Percentiles rank a stretch among this genome's conserved stretches.
Conservation (phyloP, 2,797 vertebrate species). For the Onychomys leucogaster region DNA sequence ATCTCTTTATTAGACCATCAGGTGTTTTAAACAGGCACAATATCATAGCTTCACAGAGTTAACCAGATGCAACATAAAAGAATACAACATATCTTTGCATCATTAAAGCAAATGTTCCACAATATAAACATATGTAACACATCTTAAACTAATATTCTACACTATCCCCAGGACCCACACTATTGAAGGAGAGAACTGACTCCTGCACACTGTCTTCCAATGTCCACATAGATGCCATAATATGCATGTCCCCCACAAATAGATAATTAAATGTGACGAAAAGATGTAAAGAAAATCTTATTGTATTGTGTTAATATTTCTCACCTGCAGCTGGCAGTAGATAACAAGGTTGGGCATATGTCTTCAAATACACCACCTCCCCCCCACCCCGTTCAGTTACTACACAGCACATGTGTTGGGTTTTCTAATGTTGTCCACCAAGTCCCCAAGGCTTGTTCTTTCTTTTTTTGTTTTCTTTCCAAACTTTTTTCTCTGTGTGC, state of each 20-base stretch:
- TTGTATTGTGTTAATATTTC: not conserved
- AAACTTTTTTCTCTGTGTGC: not conserved
- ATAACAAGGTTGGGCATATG: not conserved
- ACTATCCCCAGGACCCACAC: not conserved
- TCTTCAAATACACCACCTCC: not conserved
- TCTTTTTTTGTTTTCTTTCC: not conserved
- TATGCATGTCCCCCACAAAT: not conserved
- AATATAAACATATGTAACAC: too few relatives aligned
- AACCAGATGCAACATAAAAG: too few relatives aligned
- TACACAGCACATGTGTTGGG: not conserved
- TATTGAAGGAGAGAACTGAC: not conserved
- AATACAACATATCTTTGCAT: too few relatives aligned
- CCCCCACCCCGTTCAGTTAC: not conserved
- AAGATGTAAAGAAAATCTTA: not conserved
- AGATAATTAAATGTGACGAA: not conserved
- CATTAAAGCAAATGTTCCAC: too few relatives aligned
- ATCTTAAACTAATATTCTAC: too few relatives aligned
- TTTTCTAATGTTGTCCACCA: not conserved
- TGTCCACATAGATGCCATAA: not conserved
- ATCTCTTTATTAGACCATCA: too few relatives aligned
- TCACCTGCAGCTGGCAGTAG: not conserved
- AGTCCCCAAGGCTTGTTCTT: not conserved
- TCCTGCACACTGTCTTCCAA: not conserved
- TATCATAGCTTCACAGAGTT: too few relatives aligned
- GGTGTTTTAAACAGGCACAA: too few relatives aligned